Evolutionary conservation across 2,797 vertebrate genomes (phyloP), one percentile per base, ranked within the genome.

Genomic region (Mus spretus): DNA sequence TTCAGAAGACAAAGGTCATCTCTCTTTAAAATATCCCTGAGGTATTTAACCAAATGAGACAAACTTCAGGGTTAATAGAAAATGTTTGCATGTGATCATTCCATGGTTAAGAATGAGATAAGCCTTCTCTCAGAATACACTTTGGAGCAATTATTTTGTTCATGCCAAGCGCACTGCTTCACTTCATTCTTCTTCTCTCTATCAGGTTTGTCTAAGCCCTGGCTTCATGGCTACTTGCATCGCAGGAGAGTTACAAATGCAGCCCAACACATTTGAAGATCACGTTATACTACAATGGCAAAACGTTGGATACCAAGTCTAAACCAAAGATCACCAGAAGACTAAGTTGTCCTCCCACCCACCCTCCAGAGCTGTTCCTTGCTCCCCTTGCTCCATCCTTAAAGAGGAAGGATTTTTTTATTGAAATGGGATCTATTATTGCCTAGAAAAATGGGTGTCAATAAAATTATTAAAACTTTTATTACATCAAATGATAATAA

Each of bases 401-500:
- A 87, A 79, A 55, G 26, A 5, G 44, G 19, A 59, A 57, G 8
- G 26, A 5, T 74, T 47, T 40, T 40, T 92, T 89, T 53, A 53
- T 74, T 50, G 81, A 89, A 88, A 72, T n/a, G 37, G 19, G 28
- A 87, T 88, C 34, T 40, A 77, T 31, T 86, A 78, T 20, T 88
- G 37, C 70, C 79, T 47, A 55, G 37, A 57, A 83, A 83, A 44
- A 57, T 4, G 81, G 61, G 7, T 10, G 50, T 44, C 55, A 75
- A 93, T 59, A 83, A 95, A 93, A 74, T 37, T 63, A 77, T 59
- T 61, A 75, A 79, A 90, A 37, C 47, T 67, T 3, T 34, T 50
- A 50, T 10, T 44, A 24, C 0, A 19, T 77, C 37, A 74, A 59
- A 65, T 31, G 13, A n/a, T 65, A 57, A 13, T 0, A 70, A 85